phyloP scores from a whole-genome alignment of 2,888 invertebrate species.

The Panzeria rudis region DNA sequence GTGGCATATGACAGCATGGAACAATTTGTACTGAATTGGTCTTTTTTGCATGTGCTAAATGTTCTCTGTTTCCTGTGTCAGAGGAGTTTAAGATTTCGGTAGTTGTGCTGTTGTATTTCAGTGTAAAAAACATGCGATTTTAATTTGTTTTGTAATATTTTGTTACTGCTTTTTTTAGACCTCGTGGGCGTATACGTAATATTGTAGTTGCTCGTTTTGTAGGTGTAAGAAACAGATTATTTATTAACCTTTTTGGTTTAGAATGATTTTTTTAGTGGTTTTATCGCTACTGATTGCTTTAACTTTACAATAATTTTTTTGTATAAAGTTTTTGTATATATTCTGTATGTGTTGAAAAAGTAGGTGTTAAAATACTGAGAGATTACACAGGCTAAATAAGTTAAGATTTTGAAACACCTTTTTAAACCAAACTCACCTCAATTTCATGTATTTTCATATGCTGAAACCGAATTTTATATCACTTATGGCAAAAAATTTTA shows the following conservation, averaged over 20 bases:
- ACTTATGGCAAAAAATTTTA: too few relatives aligned
- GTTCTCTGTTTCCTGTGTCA: constrained; percentile 51
- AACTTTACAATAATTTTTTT: constrained; percentile 26
- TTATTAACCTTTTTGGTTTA: constrained; percentile 65
- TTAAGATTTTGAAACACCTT: too few relatives aligned
- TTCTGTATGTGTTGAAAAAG: background rate
- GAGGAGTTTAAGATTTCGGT: constrained; percentile 53
- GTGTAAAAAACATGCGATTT: constrained; percentile 57
- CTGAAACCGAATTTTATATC: too few relatives aligned
- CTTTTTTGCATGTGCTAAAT: constrained; percentile 6
- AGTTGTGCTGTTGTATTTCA: constrained; percentile 33
- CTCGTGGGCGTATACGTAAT: constrained; percentile 57
- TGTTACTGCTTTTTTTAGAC: constrained; percentile 17
- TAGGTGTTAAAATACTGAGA: constrained; percentile 40
- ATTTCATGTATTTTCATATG: too few relatives aligned
- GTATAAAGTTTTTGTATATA: background rate
- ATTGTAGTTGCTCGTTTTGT: constrained; percentile 56
- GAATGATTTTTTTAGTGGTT: background rate
- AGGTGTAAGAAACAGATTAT: constrained; percentile 67
- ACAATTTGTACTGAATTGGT: constrained; percentile 35
- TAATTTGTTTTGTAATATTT: constrained; percentile 44
- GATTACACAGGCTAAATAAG: constrained; percentile 36
- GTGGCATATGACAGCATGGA: constrained; percentile 63
- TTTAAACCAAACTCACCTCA: too few relatives aligned
- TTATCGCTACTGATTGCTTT: constrained; percentile 13